Percentiles rank a stretch among this genome's conserved stretches.
Conservation (phyloP, 2,797 vertebrate species). For the Cossypha dichroa region DNA sequence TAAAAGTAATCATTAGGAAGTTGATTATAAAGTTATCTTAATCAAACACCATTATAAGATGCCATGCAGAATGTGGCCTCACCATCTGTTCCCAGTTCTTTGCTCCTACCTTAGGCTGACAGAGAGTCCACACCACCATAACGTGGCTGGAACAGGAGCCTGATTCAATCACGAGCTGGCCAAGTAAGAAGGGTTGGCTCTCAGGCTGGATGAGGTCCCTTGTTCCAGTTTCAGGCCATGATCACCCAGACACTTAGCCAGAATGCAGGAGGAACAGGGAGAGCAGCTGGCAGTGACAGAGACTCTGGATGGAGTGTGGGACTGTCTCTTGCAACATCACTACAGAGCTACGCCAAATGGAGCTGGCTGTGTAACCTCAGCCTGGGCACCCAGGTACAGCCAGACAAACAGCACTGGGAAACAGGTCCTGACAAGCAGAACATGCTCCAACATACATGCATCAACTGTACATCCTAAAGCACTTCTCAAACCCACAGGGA, state of each 20-base stretch:
- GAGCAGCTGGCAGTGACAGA: background rate
- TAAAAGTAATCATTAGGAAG: background rate
- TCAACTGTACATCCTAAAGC: background rate
- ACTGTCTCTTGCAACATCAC: background rate
- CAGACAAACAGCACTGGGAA: background rate
- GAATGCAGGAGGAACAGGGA: background rate
- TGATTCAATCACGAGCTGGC: background rate
- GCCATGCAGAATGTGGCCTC: background rate
- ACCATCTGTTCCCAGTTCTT: background rate
- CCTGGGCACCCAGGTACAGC: too few species aligned
- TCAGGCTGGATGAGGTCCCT: background rate
- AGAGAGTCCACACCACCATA: accelerated
- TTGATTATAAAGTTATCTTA: background rate
- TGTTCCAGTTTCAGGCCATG: background rate
- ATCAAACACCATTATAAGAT: background rate
- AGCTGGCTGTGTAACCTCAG: background rate
- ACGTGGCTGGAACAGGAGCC: background rate
- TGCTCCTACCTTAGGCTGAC: background rate
- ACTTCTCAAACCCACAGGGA: background rate
- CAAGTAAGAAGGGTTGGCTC: background rate
- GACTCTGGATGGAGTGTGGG: background rate
- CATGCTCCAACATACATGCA: background rate
- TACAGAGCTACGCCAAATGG: background rate
- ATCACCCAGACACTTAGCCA: background rate
- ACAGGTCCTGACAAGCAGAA: background rate